Evolutionary conservation across 2,888 invertebrate species (phyloP), one percentile per base, ranked within the genome.

Genomic region (Pristionchus japonicus): DNA sequence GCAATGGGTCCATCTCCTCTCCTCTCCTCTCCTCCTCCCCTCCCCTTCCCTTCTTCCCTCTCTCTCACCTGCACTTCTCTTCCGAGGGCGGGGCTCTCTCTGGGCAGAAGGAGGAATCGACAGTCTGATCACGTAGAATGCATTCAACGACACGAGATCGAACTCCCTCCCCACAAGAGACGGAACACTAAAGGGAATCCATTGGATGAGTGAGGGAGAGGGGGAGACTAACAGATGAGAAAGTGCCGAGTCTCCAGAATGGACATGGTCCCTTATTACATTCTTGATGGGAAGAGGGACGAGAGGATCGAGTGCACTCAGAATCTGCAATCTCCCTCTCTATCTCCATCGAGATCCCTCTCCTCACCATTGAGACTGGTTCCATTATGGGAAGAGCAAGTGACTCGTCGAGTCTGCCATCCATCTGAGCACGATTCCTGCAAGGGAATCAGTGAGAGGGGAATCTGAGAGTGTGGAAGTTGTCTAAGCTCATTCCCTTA

Each of bases 251-350:
- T 83, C 93, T 91, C 95, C 95, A 95, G 82, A 93, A 93, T 17
- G 95, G 95, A 93, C 95, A 95, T 0, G 93, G 92, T 6, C 94
- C 94, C 13, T 92, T 92, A 89, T 95, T 95, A 92, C 95, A 95
- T 0, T 92, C 88, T 89, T 94, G 91, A 77, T 93, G 93, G 11
- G 91, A 91, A 27, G 93, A 89, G 15, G 93, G 93, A 37, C 87
- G 88, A 17, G 89, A 34, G 0, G 52, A 23, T 27, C 43, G 40
- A 61, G 23, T 11, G 23, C 57, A 83, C 7, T 49, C 67, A 23
- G 27, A 34, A 31, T 85, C 74, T 43, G 77, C 20, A 77, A 31
- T 27, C 11, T n/a, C 23, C 3, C n/a, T n/a, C 1, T 6, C 23
- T n/a, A n/a, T n/a, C n/a, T n/a, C n/a, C n/a, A n/a, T n/a, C n/a